Conservation (phyloP, 2,888 invertebrate species). For the Ganaspis brasiliensis region DNA sequence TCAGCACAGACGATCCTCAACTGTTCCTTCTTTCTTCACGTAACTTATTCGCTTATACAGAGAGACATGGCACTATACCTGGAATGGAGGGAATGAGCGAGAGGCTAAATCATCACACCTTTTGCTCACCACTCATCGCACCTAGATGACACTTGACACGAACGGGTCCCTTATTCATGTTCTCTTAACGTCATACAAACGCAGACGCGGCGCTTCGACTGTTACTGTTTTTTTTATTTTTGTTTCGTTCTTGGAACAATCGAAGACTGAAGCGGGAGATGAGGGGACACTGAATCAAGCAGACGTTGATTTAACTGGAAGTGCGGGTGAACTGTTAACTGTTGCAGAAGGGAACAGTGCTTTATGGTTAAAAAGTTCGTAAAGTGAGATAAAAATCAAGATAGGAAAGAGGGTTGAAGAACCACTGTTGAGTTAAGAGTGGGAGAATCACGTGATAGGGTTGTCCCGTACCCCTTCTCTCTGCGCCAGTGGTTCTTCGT, state of each 20-base stretch:
- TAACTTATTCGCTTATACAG: conserved; percentile 30
- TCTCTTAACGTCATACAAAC: neutral
- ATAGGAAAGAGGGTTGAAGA: no score
- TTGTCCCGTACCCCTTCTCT: no score
- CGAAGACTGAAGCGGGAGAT: no score
- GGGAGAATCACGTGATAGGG: no score
- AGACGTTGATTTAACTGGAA: no score
- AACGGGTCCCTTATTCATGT: neutral
- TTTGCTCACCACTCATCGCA: conserved; percentile 5
- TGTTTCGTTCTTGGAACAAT: neutral
- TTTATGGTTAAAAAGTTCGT: no score
- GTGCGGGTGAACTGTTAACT: no score
- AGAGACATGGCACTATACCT: neutral
- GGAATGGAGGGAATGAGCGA: neutral
- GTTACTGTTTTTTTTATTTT: neutral
- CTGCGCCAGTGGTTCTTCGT: no score
- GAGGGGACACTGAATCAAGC: no score
- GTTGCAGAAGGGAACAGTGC: no score
- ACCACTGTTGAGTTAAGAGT: no score
- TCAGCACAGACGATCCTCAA: conserved; percentile 53
- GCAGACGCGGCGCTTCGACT: neutral
- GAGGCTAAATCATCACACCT: conserved; percentile 16
- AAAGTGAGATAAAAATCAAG: no score
- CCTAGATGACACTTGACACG: neutral
- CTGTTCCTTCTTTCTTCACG: conserved; percentile 52